Percentiles rank a stretch among this genome's conserved stretches.
phyloP scores from a whole-genome alignment of 2,797 vertebrate genomes.

The Rhinatrema bivittatum region DNA sequence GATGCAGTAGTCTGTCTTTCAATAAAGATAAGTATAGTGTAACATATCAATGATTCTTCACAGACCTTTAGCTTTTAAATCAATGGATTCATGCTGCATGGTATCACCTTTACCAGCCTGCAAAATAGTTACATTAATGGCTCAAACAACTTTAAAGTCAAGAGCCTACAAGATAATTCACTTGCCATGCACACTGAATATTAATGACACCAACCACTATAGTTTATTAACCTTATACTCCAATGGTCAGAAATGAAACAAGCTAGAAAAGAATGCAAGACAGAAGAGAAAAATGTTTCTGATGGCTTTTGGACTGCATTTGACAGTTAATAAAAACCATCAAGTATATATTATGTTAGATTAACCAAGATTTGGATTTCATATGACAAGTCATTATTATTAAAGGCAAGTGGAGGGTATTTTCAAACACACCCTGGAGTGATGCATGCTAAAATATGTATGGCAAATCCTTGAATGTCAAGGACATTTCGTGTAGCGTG shows the following conservation, averaged over 20 bases:
- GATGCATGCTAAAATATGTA: conserved; percentile 61
- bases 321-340: conserved; percentile 67
- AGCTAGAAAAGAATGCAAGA: conserved; percentile 33
- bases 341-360: conserved; percentile 61
- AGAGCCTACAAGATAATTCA: conserved; percentile 40
- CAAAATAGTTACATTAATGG: conserved; percentile 31
- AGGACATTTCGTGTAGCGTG: conserved; percentile 53
- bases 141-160: conserved; percentile 32
- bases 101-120: conserved; percentile 22
- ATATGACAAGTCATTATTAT: conserved; percentile 70
- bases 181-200: conserved; percentile 40
- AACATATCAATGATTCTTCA: conserved; percentile 25
- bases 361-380: conserved; percentile 60
- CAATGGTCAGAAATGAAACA: conserved; percentile 53
- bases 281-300: conserved; percentile 48
- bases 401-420: conserved; percentile 67
- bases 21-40: conserved; percentile 17
- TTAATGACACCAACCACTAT: conserved; percentile 39
- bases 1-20: conserved; percentile 13
- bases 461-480: conserved; percentile 63
- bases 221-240: conserved; percentile 58
- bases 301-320: conserved; percentile 43
- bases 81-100: conserved; percentile 1
- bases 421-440: conserved; percentile 66
- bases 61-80: conserved; percentile 27